Evolutionary conservation across 2,888 invertebrate genomes (phyloP), one percentile per base, ranked within the genome.

Genomic region (Psylliodes chrysocephalus): DNA sequence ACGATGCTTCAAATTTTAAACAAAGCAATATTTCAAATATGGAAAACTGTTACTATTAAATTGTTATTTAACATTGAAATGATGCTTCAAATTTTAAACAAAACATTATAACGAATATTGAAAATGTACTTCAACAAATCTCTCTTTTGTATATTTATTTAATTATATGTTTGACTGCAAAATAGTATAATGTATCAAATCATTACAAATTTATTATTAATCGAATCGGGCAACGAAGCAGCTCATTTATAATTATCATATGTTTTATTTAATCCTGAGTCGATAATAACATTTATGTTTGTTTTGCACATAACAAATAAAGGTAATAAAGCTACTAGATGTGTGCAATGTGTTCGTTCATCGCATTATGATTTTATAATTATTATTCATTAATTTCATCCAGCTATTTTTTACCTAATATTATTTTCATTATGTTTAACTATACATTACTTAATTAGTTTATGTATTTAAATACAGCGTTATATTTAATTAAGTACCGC

Each of bases 251-350:
- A 35, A 35, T 35, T 35, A 35, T 35, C 35, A 35, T 35, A 35
- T 14, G 18, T 42, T 42, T 42, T 42, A 42, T 42, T 15, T 42
- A 42, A 42, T 42, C 42, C 42, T 42, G 18, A 42, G 42, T 42
- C 18, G 42, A 15, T 15, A 42, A 4, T 42, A 42, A 42, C 17
- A 18, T 42, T 18, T 17, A 42, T 42, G 18, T 42, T 42, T 42
- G 18, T 42, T 42, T 42, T 17, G 42, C 35, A 35, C 10, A 33
- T 33, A 33, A 33, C 33, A 8, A 33, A 33, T 35, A 35, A 12
- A 35, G 12, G 35, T 35, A 35, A 35, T 35, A 35, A 35, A 35
- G 35, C 35, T 3, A 12, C 10, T 35, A 35, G 35, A 35, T 35
- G 4, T n/a, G 10, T 33, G 33, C 6, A 5, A 33, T 33, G 33